Evolutionary conservation across 2,797 vertebrate species (phyloP), one percentile per base, ranked within the genome.

Genomic region (Alauda arvensis): DNA sequence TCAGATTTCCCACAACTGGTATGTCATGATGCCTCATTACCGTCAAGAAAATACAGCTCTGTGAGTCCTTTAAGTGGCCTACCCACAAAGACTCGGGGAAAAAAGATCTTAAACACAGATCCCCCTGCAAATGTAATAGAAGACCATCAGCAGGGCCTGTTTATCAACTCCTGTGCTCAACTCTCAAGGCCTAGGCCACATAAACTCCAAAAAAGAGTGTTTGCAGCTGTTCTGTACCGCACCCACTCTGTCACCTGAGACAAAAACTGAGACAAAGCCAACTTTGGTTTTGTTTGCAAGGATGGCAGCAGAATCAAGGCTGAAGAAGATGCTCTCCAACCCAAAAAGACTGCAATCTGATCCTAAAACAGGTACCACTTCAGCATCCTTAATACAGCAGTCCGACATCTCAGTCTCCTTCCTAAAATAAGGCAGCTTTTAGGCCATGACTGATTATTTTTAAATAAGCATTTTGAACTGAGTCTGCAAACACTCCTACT

Each of bases 11-110:
- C 71, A 66, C 4, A 8, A 89, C 67, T 85, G 61, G 59, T 62
- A 85, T 24, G 56, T 77, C 83, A 92, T 2, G 28, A 88, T 86
- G 88, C 43, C 75, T 92, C 91, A 82, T 88, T 94, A 83, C 62
- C 31, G 43, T 69, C 55, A 87, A 89, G 91, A 93, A 93, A 94
- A 95, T 83, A 89, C 20, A 85, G 45, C 52, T 77, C 80, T 8
- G 5, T 62, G 77, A 89, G 80, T 18, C 48, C 45, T 84, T 74
- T 65, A 89, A 92, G 75, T 65, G 70, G 74, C 49, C 59, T 82
- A 28, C 23, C 43, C 66, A 87, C 55, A 40, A 92, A 92, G 77
- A 77, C 49, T 25, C 1, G 0, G 17, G 53, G 16, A 6, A n/a
- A 67, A 53, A n/a, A 19, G 12, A 53, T 34, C 66, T 80, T 29